Evolutionary conservation across 1,140 invertebrate species (phyloP).

Genomic region (Liolophura sinensis): DNA sequence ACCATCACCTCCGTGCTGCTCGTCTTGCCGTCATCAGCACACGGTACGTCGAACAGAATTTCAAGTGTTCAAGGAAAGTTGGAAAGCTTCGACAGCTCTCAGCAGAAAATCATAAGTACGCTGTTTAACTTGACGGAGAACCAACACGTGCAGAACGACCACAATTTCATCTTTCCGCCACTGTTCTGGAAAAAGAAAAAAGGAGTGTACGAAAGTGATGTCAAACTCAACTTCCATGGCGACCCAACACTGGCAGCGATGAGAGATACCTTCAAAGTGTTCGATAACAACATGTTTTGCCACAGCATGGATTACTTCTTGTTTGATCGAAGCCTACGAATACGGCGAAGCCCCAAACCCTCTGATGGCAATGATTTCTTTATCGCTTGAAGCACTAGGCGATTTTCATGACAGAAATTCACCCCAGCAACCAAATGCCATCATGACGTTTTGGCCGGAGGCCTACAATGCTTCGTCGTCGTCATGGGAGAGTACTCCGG

Average conservation of each 20-base stretch:
- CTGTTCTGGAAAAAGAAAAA: slow-evolving; percentile 33
- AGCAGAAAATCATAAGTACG: too few species aligned
- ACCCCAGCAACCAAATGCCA: slow-evolving; percentile 1
- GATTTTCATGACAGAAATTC: neutral
- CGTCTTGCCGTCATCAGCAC: too few species aligned
- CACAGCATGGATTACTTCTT: slow-evolving; percentile 44
- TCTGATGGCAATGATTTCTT: slow-evolving; percentile 25
- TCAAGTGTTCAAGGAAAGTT: too few species aligned
- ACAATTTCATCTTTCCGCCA: slow-evolving; percentile 19
- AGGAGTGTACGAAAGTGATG: slow-evolving; percentile 45
- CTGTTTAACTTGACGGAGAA: too few species aligned
- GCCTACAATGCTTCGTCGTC: slow-evolving; percentile 6
- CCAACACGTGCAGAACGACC: too few species aligned
- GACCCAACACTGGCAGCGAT: slow-evolving; percentile 28
- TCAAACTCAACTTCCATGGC: slow-evolving; percentile 47
- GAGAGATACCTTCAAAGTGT: slow-evolving; percentile 35
- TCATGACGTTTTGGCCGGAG: slow-evolving; percentile 23
- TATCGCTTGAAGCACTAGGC: slow-evolving; percentile 17
- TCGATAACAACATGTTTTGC: slow-evolving; percentile 55
- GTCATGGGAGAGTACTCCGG: slow-evolving; percentile 21
- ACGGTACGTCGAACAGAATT: too few species aligned
- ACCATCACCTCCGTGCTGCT: too few species aligned
- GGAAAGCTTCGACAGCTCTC: too few species aligned
- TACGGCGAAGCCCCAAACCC: slow-evolving; percentile 41
- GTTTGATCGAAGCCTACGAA: slow-evolving; percentile 36